A percentile compares a stretch with the other conserved stretches of the same genome.
phyloP scores from a whole-genome alignment of 2,888 invertebrate species.

The Gastrophysa polygoni region DNA sequence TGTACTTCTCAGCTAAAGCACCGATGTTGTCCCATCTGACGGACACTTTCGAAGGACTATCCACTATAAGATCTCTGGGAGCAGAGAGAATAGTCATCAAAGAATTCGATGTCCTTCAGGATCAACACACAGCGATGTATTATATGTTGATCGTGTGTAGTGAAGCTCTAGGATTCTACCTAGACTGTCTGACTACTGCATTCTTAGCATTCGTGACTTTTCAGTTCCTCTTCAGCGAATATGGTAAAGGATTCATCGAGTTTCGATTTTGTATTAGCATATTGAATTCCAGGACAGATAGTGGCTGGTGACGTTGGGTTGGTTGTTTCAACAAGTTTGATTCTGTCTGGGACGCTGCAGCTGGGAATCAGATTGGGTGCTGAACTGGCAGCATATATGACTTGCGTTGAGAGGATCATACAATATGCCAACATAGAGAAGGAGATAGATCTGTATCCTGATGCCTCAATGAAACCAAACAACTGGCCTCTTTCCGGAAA shows the following conservation, averaged over 20 bases:
- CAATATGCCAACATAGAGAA: slow-evolving; percentile 76
- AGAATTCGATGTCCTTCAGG: slow-evolving; percentile 78
- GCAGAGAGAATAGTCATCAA: slow-evolving; percentile 74
- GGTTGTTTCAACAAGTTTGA: slow-evolving; percentile 73
- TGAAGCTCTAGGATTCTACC: slow-evolving; percentile 69
- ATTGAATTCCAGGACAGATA: slow-evolving; percentile 58
- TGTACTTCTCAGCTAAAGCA: slow-evolving; percentile 65
- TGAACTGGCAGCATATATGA: slow-evolving; percentile 75
- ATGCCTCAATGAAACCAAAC: too few species aligned
- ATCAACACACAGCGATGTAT: slow-evolving; percentile 69
- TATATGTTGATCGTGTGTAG: slow-evolving; percentile 66
- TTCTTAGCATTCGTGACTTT: slow-evolving; percentile 68
- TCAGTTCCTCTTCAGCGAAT: slow-evolving; percentile 65
- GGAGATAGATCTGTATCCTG: slow-evolving; percentile 56
- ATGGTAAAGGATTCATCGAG: slow-evolving; percentile 54
- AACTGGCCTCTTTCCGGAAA: too few species aligned
- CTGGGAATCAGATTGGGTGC: slow-evolving; percentile 80
- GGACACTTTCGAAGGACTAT: slow-evolving; percentile 82
- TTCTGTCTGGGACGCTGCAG: slow-evolving; percentile 80
- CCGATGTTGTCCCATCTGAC: slow-evolving; percentile 92
- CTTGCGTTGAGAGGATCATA: slow-evolving; percentile 78
- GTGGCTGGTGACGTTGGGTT: slow-evolving; percentile 73
- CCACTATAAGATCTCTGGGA: slow-evolving; percentile 82
- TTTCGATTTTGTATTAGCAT: background rate
- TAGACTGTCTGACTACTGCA: slow-evolving; percentile 67